Base-by-base conservation (phyloP, 1,140 invertebrate species). In the Oryctes rhinoceros region DNA sequence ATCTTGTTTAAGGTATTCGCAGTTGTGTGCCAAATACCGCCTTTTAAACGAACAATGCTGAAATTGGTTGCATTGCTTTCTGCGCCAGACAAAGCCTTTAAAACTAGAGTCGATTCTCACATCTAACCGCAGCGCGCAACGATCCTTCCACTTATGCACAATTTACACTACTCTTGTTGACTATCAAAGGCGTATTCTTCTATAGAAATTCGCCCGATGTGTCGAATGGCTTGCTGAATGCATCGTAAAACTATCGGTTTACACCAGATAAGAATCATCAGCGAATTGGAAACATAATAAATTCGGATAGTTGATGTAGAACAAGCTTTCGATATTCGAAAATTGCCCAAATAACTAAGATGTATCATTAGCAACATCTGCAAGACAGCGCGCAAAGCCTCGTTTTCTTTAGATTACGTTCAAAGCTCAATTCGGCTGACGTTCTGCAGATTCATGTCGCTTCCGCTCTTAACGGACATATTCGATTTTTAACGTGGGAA, bases 101-200 rank as follows among this genome's bases (percentile, higher is more conserved):
- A 67, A 67, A 67, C 24, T 4, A 18, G 11, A 67, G 4, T 67
- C 65, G 20, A 24, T 24, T 4, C 15, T 67, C 11, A 18, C 65
- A 18, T 35, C 18, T 67, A 18, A n/a, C 30, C 65, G 65, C 65
- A 67, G 65, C 15, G 65, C 18, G n/a, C 65, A 67, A 18, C 18
- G 20, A n/a, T 10, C 30, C 18, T 35, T 30, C 65, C 65, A 67
- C 0, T 24, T 67, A 67, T 67, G 65, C 65, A 67, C 30, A 24
- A 67, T 67, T 67, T 24, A 5, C 20, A 24, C 24, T 24, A 0
- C 24, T 67, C 18, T 24, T 18, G 18, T 18, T 67, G 18, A 67
- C 65, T 35, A 67, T 67, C 65, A 67, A 67, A 67, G 65, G 30
- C 65, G 18, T 24, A 67, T 67, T 67, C 65, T 67, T 67, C 6